Conservation (phyloP, 2,888 invertebrate species). For the Rhamnusium bicolor region DNA sequence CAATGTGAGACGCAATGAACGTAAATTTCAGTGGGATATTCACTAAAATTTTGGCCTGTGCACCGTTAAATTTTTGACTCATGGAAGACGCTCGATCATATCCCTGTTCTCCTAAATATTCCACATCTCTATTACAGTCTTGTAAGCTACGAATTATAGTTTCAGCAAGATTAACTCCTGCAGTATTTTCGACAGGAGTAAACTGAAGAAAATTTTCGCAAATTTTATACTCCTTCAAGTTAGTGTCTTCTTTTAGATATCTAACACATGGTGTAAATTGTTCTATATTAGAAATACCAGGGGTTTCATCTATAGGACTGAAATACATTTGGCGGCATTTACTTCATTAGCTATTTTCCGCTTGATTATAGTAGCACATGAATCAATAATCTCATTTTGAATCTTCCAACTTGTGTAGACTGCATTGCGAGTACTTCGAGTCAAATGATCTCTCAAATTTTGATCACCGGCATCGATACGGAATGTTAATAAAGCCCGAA, state of each 20-base stretch:
- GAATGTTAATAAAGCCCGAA: background rate
- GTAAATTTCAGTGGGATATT: background rate
- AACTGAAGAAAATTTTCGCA: constrained; percentile 11
- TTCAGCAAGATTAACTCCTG: constrained; percentile 1
- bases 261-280: background rate
- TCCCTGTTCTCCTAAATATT: background rate
- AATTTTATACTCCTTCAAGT: background rate
- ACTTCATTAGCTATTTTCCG: constrained; percentile 19
- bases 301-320: constrained; percentile 30
- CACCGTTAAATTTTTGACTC: background rate
- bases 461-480: background rate
- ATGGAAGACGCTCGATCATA: background rate
- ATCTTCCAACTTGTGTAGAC: constrained; percentile 30
- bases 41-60: background rate
- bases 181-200: background rate
- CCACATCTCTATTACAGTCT: background rate
- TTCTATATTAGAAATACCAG: constrained; percentile 21
- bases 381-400: constrained; percentile 33
- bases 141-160: background rate
- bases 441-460: background rate
- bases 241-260: constrained; percentile 2
- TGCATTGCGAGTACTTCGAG: constrained; percentile 14
- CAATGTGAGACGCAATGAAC: background rate
- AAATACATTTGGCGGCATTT: constrained; percentile 29
- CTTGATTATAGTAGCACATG: constrained; percentile 20